Evolutionary conservation across 2,888 invertebrate species (phyloP).

Genomic region (Calliopum simillimum): DNA sequence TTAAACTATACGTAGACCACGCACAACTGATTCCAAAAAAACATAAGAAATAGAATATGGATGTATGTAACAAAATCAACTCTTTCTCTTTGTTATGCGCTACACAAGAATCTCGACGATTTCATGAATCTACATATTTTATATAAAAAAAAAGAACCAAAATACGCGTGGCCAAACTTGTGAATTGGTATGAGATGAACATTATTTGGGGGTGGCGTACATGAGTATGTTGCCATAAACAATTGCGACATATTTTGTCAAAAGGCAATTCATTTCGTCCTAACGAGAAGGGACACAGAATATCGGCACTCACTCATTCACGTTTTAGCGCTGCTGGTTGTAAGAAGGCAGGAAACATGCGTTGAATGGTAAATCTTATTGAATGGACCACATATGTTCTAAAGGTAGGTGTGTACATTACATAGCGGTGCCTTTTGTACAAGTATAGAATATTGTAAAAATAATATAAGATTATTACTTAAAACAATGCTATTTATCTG

Average conservation of each 20-base stretch:
- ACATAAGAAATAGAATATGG: no score
- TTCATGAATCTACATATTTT: conserved; percentile 29
- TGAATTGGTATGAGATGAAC: not conserved
- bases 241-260: conserved; percentile 28
- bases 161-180: not conserved
- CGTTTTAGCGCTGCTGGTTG: not conserved
- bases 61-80: conserved; percentile 4
- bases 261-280: conserved; percentile 19
- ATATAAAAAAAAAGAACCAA: not conserved
- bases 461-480: no score
- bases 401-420: no score
- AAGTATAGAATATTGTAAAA: no score
- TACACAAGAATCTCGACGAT: conserved; percentile 21
- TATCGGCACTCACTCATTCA: not conserved
- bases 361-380: conserved; percentile 9
- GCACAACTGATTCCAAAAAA: not conserved
- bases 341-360: not conserved
- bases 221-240: conserved; percentile 18
- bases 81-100: conserved; percentile 5
- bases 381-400: not conserved
- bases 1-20: not conserved
- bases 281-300: conserved; percentile 21
- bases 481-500: no score
- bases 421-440: no score
- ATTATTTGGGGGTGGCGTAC: not conserved